These are phyloP conservation scores for Grantiella picta DNA, from an alignment of 2,113 vertebrate genomes.

Conservation along the genomic window DNA sequence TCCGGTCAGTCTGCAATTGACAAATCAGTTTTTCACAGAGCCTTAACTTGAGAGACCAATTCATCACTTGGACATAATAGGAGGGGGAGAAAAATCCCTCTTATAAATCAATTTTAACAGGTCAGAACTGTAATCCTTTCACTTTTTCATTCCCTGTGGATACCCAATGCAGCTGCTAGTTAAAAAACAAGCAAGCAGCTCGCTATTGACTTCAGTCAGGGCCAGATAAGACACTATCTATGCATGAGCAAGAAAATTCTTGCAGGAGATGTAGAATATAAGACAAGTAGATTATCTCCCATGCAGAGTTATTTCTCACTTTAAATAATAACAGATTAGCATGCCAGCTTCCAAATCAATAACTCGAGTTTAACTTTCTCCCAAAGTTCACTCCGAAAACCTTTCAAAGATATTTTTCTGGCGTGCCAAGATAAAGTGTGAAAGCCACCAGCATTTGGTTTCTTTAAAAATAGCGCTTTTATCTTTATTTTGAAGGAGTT, in stretches of 20 bases:
- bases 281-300: conserved; percentile 24
- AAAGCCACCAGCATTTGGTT: neutral
- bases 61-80: conserved; percentile 41
- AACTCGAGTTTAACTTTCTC: neutral
- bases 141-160: neutral
- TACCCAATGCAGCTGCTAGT: neutral
- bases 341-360: neutral
- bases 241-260: conserved; percentile 2
- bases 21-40: conserved; percentile 51
- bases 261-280: conserved; percentile 14
- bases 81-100: neutral
- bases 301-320: conserved; percentile 7
- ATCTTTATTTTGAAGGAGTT: neutral
- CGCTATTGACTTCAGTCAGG: conserved; percentile 28
- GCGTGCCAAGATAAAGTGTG: neutral
- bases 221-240: conserved; percentile 27
- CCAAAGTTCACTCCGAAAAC: neutral
- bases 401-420: neutral
- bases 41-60: conserved; percentile 29
- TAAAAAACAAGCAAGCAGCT: conserved; percentile 36
- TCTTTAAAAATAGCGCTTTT: neutral
- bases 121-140: conserved; percentile 44
- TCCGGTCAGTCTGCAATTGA: neutral
- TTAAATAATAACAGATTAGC: conserved; percentile 25
- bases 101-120: conserved; percentile 56